phyloP scores from a whole-genome alignment of 2,888 invertebrate genomes.

The Microctonus brassicae region DNA sequence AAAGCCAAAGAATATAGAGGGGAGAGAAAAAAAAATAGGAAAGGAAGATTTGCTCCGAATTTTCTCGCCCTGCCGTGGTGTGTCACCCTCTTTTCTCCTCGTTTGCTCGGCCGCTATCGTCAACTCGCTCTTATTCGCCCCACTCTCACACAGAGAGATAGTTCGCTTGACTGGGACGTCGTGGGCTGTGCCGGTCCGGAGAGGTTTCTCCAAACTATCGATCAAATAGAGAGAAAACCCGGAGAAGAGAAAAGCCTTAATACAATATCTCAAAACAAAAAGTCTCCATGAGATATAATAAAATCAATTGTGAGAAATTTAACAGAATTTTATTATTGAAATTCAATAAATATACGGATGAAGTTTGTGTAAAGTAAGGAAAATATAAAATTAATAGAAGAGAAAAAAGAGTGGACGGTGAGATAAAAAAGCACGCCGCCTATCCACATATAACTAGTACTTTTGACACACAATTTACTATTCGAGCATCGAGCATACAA shows the following conservation, averaged over 20 bases:
- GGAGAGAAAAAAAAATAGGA: too few species aligned
- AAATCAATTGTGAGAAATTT: not conserved
- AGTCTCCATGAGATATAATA: slow-evolving; percentile 1
- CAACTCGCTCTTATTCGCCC: slow-evolving; percentile 25
- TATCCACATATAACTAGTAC: not conserved
- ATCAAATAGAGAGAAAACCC: slow-evolving; percentile 54
- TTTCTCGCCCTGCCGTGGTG: not conserved
- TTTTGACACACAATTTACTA: slow-evolving; percentile 7
- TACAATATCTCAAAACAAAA: slow-evolving; percentile 13
- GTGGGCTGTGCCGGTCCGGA: slow-evolving; percentile 48
- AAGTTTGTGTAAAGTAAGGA: not conserved
- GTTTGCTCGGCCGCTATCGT: slow-evolving; percentile 1
- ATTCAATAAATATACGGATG: not conserved
- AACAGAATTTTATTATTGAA: not conserved
- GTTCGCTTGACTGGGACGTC: slow-evolving; percentile 33
- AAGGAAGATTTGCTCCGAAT: slow-evolving; percentile 27
- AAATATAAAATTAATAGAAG: not conserved
- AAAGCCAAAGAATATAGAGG: too few species aligned
- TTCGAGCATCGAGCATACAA: slow-evolving; percentile 13
- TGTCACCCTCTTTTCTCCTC: not conserved
- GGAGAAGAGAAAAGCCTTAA: slow-evolving; percentile 4
- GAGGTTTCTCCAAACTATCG: slow-evolving; percentile 58
- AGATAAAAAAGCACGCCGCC: slow-evolving; percentile 7
- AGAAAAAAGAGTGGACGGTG: not conserved
- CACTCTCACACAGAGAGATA: slow-evolving; percentile 32